These are phyloP conservation scores for Phrixothrix hirtus DNA, from an alignment of 2,888 invertebrate genomes.

Conservation along the genomic window DNA sequence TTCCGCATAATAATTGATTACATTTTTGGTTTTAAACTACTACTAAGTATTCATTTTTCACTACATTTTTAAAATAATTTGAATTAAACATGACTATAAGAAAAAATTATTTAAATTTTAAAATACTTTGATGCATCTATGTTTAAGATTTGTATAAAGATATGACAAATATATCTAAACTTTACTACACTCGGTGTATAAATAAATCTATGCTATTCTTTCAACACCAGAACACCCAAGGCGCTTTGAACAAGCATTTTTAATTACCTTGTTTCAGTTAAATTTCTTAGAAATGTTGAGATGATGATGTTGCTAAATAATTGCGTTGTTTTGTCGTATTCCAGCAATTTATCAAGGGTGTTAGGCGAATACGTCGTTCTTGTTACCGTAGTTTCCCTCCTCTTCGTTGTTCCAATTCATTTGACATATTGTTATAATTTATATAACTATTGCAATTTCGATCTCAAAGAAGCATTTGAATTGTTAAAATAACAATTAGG, in stretches of 20 bases:
- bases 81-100: too few relatives aligned
- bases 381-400: conserved; percentile 29
- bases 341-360: conserved; percentile 30
- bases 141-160: background rate
- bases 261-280: conserved; percentile 29
- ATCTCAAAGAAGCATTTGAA: conserved; percentile 15
- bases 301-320: conserved; percentile 31
- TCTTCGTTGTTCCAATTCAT: conserved; percentile 31
- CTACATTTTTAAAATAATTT: too few relatives aligned
- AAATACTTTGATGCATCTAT: background rate
- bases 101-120: too few relatives aligned
- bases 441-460: conserved; percentile 25
- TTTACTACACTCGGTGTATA: conserved; percentile 7
- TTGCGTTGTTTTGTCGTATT: conserved; percentile 32
- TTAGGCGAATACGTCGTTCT: conserved; percentile 29
- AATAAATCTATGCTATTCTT: conserved; percentile 17
- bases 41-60: too few relatives aligned
- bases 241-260: conserved; percentile 24
- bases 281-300: conserved; percentile 25
- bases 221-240: conserved; percentile 22
- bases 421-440: conserved; percentile 33
- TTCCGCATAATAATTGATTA: too few relatives aligned
- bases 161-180: background rate
- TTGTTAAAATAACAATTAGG: conserved; percentile 21
- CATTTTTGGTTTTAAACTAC: background rate